Conservation (phyloP, 1,140 invertebrate genomes). For the Daktulosphaira vitifoliae region DNA sequence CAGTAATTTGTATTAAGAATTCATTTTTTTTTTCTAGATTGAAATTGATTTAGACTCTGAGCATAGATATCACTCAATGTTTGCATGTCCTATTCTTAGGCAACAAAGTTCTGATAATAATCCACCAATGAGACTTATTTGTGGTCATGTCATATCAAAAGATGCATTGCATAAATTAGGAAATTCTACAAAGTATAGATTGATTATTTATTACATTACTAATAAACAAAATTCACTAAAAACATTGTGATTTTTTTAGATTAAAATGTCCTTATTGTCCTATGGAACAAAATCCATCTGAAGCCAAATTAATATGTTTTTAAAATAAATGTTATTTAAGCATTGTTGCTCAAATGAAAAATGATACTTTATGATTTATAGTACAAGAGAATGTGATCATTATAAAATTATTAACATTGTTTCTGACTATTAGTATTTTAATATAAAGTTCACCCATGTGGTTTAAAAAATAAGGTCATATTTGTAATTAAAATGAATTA, state of each 20-base stretch:
- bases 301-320: constrained; percentile 87
- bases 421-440: too few relatives aligned
- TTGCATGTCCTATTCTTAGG: constrained; percentile 94
- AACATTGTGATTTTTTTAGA: constrained; percentile 50
- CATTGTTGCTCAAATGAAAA: too few relatives aligned
- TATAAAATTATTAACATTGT: too few relatives aligned
- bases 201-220: neutral
- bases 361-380: too few relatives aligned
- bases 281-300: constrained; percentile 85
- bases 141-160: constrained; percentile 95
- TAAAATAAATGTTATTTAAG: constrained; percentile 44
- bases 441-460: too few relatives aligned
- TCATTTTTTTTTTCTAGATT: constrained; percentile 53
- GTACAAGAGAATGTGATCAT: too few relatives aligned
- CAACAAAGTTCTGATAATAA: constrained; percentile 94
- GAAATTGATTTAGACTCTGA: constrained; percentile 83
- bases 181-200: constrained; percentile 76
- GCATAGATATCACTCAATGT: constrained; percentile 90
- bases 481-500: neutral
- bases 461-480: neutral
- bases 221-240: neutral
- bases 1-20: neutral
- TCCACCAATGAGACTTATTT: constrained; percentile 92
- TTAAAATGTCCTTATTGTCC: constrained; percentile 98
- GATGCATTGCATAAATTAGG: constrained; percentile 94